A percentile compares a stretch with the other conserved stretches of the same genome.
phyloP scores from a whole-genome alignment of 2,888 invertebrate genomes.

The Drosophila parthenogenetica region DNA sequence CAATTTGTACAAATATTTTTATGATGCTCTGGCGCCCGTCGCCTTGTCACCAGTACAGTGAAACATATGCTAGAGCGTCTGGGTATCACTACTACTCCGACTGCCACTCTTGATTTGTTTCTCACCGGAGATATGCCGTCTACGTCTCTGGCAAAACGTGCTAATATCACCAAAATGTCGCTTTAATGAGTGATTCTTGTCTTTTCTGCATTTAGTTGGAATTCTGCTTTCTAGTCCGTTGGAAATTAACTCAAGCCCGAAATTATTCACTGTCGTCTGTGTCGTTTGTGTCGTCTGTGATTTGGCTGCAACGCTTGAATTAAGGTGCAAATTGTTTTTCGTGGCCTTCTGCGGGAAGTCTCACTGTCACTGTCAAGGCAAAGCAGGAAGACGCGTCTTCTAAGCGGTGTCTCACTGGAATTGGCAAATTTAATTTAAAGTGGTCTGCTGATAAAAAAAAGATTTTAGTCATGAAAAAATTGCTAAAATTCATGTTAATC shows the following conservation, averaged over 20 bases:
- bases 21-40: conserved; percentile 66
- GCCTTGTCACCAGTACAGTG: conserved; percentile 26
- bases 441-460: too few species aligned
- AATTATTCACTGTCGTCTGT: conserved; percentile 59
- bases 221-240: conserved; percentile 69
- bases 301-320: conserved; percentile 47
- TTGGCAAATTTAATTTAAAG: too few species aligned
- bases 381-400: neutral
- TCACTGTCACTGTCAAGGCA: conserved; percentile 1
- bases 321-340: conserved; percentile 59
- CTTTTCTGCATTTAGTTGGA: conserved; percentile 44
- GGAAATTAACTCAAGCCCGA: conserved; percentile 66
- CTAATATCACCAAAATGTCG: conserved; percentile 63
- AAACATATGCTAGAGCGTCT: conserved; percentile 31
- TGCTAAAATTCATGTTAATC: neutral
- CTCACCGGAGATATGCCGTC: conserved; percentile 64
- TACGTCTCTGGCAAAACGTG: conserved; percentile 51
- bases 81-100: conserved; percentile 15
- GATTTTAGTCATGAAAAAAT: too few species aligned
- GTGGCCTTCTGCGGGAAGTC: conserved; percentile 33
- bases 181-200: conserved; percentile 53
- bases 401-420: neutral
- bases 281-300: conserved; percentile 13
- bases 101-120: neutral
- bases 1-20: conserved; percentile 63